Conservation (phyloP, 2,797 vertebrate species). For the Myoxocephalus aenaeus region DNA sequence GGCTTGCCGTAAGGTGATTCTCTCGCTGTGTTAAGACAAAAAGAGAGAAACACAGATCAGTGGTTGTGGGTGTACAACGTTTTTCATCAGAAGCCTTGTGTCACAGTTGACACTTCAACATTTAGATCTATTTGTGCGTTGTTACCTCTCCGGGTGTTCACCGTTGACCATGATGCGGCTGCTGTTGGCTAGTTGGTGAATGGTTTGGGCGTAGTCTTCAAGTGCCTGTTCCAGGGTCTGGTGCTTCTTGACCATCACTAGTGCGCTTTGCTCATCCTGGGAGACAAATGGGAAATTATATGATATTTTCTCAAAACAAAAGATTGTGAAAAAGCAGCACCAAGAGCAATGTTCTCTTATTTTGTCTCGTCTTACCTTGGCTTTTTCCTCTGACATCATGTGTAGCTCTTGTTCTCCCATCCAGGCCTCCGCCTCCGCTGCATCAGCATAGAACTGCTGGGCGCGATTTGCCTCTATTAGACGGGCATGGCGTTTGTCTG, state of each 20-base stretch:
- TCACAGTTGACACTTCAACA: not conserved
- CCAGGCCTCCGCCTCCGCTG: slow-evolving; percentile 93
- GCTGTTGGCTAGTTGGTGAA: slow-evolving; percentile 91
- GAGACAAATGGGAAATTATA: slow-evolving; percentile 12
- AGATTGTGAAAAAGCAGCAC: not conserved
- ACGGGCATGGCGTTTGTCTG: slow-evolving; percentile 86
- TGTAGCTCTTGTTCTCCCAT: slow-evolving; percentile 98
- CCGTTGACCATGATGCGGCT: slow-evolving; percentile 92
- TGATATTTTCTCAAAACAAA: not conserved
- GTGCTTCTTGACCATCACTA: slow-evolving; percentile 95
- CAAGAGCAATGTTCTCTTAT: not conserved
- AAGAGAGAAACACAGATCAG: not conserved
- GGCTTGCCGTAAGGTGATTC: slow-evolving; percentile 90
- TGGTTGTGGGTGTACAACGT: not conserved
- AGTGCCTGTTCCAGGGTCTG: slow-evolving; percentile 92
- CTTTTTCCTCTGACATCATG: slow-evolving; percentile 97
- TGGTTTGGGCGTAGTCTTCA: slow-evolving; percentile 92
- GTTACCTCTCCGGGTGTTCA: slow-evolving; percentile 93
- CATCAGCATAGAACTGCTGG: slow-evolving; percentile 94
- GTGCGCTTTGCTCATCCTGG: slow-evolving; percentile 92
- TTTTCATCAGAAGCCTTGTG: not conserved
- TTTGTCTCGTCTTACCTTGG: slow-evolving; percentile 84
- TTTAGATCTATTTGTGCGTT: not conserved
- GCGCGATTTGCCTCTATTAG: slow-evolving; percentile 88
- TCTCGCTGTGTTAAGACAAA: slow-evolving; percentile 81